Evolutionary conservation across 2,797 vertebrate genomes (phyloP).

Genomic region (Syngnathus rostellatus): DNA sequence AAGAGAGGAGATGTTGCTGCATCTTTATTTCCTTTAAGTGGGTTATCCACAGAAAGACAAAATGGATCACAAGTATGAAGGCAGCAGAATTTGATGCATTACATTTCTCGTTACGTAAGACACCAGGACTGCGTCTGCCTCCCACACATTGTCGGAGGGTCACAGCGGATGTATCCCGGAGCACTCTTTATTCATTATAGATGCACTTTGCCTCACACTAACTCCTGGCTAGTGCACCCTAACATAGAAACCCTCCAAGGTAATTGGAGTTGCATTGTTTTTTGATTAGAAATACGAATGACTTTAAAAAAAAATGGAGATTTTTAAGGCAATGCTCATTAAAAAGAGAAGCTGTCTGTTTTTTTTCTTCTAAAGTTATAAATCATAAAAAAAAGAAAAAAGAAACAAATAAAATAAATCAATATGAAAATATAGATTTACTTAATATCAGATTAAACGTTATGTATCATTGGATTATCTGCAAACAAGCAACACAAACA

Average conservation of each 20-base stretch:
- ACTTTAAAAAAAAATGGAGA: too few relatives aligned
- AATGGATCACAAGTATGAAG: slow-evolving; percentile 17
- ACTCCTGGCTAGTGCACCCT: too few relatives aligned
- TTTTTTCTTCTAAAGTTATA: too few relatives aligned
- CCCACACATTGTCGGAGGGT: slow-evolving; percentile 43
- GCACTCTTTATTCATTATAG: slow-evolving; percentile 1
- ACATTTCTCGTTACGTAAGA: slow-evolving; percentile 57
- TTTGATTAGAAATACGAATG: too few relatives aligned
- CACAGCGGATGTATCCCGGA: slow-evolving; percentile 37
- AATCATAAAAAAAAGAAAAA: too few relatives aligned
- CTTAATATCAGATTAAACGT: too few relatives aligned
- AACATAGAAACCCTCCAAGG: neutral
- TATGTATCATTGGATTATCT: too few relatives aligned
- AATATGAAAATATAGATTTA: too few relatives aligned
- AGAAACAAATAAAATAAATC: too few relatives aligned
- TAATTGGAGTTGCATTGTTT: neutral
- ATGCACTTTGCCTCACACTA: neutral
- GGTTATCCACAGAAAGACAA: slow-evolving; percentile 34
- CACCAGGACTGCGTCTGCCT: slow-evolving; percentile 45
- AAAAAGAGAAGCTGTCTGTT: too few relatives aligned
- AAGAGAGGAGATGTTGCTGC: slow-evolving; percentile 4
- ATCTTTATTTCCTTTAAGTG: slow-evolving; percentile 36
- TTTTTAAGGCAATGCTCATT: too few relatives aligned
- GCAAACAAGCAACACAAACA: too few relatives aligned
- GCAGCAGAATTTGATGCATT: slow-evolving; percentile 33